Base-by-base conservation (phyloP, 2,888 invertebrate species). In the Dendrolimus houi region DNA sequence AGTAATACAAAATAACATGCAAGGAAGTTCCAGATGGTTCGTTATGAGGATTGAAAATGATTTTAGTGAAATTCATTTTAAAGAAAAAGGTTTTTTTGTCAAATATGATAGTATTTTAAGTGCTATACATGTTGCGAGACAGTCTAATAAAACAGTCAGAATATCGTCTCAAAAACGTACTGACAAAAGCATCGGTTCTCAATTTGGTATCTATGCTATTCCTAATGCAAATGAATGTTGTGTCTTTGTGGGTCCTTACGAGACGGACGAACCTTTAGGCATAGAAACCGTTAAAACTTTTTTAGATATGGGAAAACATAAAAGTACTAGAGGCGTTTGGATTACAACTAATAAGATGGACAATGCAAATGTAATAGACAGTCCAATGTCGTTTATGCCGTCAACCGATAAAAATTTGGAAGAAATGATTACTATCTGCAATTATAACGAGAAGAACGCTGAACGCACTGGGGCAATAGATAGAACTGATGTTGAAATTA, bases 31-130 rank as follows among this genome's bases (percentile, higher is more conserved):
- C 41, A 88, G 86, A 75, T 93, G 93, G 93, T 91, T 92, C 65
- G 79, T 92, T 60, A 85, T 93, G 77, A 89, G 79, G 54, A 64
- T 93, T 53, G 91, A 92, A 77, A 83, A 91, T 58, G 91, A 91
- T 72, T 92, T 93, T 70, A 76, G 72, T 14, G 91, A 91, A 70
- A 81, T 93, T 55, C 79, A 86, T 57, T 92, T 93, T 68, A 79
- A 77, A 59, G 82, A 79, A 54, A 87, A 81, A 67, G 86, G 91
- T 1, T 92, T 92, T 69, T 91, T 91, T 58, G 92, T 93, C 1
- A 92, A 90, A 73, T 77, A 85, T 68, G 90, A 87, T 58, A 89
- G 91, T 68, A 81, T 93, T 63, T 66, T 87, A 54, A 84, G 83
- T 61, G 85, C 92, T 42, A 86, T 91, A 47, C 77, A 81, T 60